Base-by-base conservation (phyloP, 2,797 vertebrate genomes). In the Garrulus glandarius region DNA sequence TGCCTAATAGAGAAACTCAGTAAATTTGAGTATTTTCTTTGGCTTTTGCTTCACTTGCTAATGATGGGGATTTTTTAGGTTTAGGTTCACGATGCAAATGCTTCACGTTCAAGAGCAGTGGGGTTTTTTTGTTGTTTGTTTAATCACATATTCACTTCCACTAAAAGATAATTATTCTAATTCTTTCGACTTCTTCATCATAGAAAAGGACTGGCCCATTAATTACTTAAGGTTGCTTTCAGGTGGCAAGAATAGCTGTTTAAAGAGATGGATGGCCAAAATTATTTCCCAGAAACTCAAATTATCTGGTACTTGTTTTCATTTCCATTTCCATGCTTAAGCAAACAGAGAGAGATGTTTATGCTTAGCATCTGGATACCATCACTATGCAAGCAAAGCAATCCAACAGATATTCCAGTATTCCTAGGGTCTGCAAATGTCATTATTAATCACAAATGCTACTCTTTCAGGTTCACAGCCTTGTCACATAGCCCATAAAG, bases 291-390 rank as follows among this genome's bases (percentile, higher is more conserved):
- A 61, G 75, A 94, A 95, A 93, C 36, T 52, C n/a, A 53, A 68
- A 80, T 59, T 80, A 60, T 39, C 55, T 50, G 68, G 57, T 20
- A 72, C 22, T 41, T 87, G 67, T 61, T 95, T 89, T 95, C 76
- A 67, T 69, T 89, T 67, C 71, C 20, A 67, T 63, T 95, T 89
- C 84, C 70, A 83, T 15, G 49, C 63, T 92, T 76, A 86, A 76
- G 30, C 60, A 93, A 92, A 93, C 70, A 89, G 76, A 80, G 39
- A 57, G 55, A 84, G 27, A 89, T 82, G 65, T 93, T 96, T 97
- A 95, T 75, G 89, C 60, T 61, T 76, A 75, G 56, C 95, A 96
- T 96, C 96, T 97, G 96, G 95, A 95, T 86, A 81, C 27, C 53
- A 92, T 93, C 91, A 92, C 68, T 49, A 44, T 13, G n/a, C 53